phyloP scores from a whole-genome alignment of 2,888 invertebrate species.

The Copidosoma aretas region DNA sequence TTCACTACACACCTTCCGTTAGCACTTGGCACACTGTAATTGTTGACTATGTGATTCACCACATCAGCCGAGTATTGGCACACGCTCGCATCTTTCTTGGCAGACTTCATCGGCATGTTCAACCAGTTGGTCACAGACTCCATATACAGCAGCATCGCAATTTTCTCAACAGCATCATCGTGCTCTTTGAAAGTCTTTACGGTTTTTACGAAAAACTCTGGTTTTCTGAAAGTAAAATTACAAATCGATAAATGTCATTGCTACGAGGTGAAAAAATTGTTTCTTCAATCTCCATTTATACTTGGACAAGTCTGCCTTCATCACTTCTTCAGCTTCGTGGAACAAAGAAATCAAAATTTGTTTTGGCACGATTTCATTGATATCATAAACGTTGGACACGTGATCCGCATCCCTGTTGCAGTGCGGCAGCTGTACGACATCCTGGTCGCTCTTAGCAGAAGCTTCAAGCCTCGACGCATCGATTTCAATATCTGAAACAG shows the following conservation, averaged over 20 bases:
- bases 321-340: conserved; percentile 43
- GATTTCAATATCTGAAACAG: conserved; percentile 47
- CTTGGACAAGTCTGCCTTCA: conserved; percentile 47
- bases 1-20: conserved; percentile 50
- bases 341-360: conserved; percentile 51
- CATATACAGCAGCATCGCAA: conserved; percentile 53
- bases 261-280: background rate
- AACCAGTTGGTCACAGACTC: conserved; percentile 52
- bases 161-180: conserved; percentile 45
- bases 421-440: conserved; percentile 45
- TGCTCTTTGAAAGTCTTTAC: conserved; percentile 41
- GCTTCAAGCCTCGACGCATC: conserved; percentile 44
- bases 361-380: conserved; percentile 56
- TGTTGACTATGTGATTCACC: conserved; percentile 48
- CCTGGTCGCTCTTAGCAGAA: conserved; percentile 40
- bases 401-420: conserved; percentile 56
- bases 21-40: conserved; percentile 50
- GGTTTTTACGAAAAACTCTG: conserved; percentile 50
- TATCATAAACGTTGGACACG: conserved; percentile 54
- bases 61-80: conserved; percentile 49
- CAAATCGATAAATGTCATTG: background rate
- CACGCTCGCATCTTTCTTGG: conserved; percentile 44
- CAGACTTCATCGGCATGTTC: conserved; percentile 48
- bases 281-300: background rate
- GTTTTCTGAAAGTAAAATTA: conserved; percentile 33